These are phyloP conservation scores for Cheirogaleus major DNA, from an alignment of 2,797 vertebrate species.

Conservation along the genomic window DNA sequence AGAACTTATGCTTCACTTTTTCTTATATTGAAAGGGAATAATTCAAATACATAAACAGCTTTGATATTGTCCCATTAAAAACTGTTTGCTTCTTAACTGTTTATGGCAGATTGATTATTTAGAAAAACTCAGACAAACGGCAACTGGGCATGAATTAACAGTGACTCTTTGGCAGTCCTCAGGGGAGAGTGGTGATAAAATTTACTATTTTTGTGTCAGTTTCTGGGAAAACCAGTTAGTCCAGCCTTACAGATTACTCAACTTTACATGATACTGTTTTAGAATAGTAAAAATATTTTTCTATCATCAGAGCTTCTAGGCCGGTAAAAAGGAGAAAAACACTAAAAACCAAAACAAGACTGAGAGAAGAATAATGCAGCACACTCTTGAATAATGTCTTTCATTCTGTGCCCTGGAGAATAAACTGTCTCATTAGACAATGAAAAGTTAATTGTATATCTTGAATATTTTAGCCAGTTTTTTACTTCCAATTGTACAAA, in stretches of 20 bases:
- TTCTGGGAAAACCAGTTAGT: constrained; percentile 58
- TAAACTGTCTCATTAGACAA: not conserved
- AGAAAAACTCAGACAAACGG: not conserved
- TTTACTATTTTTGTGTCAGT: constrained; percentile 46
- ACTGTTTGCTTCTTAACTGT: not conserved
- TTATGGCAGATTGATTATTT: not conserved
- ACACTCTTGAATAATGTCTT: not conserved
- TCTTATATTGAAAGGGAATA: not conserved
- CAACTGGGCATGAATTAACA: not conserved
- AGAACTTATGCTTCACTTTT: not conserved
- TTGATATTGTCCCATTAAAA: not conserved
- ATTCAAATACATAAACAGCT: not conserved
- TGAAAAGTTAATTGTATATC: not conserved
- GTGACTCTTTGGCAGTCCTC: constrained; percentile 1
- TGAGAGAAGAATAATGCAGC: not conserved
- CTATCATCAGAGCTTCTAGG: not conserved
- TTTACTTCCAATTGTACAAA: not conserved
- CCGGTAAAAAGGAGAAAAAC: constrained; percentile 20
- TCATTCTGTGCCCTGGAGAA: not conserved
- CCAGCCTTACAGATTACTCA: constrained; percentile 43
- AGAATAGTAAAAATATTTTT: constrained; percentile 32
- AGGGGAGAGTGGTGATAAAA: constrained; percentile 2
- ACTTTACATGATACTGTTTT: not conserved
- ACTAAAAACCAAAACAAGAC: not conserved
- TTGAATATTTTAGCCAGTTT: not conserved